Evolutionary conservation across 1,140 invertebrate genomes (phyloP), one percentile per base, ranked within the genome.

Genomic region (Adoxophyes honmai): DNA sequence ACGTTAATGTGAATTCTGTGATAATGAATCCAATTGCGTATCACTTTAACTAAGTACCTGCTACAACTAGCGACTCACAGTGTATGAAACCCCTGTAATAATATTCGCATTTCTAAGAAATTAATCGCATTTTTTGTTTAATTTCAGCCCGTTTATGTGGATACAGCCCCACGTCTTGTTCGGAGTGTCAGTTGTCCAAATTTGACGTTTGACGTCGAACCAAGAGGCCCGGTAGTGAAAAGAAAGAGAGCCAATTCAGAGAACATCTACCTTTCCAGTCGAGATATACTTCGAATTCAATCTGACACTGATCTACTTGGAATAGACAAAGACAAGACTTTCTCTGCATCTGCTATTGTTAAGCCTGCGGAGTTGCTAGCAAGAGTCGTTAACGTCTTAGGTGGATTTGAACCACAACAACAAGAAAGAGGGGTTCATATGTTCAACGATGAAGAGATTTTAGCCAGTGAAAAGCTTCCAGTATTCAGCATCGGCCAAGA

Each of bases 311-410:
- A 96, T 77, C 80, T 96, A 10, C 91, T 93, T 65, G 90, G 92
- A 16, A 95, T 96, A 57, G 94, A 96, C 68, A 93, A 93, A 68
- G 92, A 92, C 55, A 93, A 93, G 57, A 96, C 95, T 0, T 96
- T 96, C 74, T 91, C 90, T 54, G 90, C 84, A 44, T 90, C 86
- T 64, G 90, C 91, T 10, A 91, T 93, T 58, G 90, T 95, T 0
- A 92, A 95, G 68, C 94, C 94, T 0, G 93, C 92, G 0, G 93
- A 94, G 66, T 75, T 96, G 10, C 74, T 96, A 37, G 93, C 94
- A 0, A 91, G 93, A 77, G 91, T 95, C 15, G 94, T 95, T 0
- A 94, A 94, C 64, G 93, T 94, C 3, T 81, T 95, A 37, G 94
- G 94, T 7, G 92, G 91, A 7, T 91, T 93, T 35, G 90, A 91